phyloP scores from a whole-genome alignment of 2,113 vertebrate genomes.

The Morone saxatilis region DNA sequence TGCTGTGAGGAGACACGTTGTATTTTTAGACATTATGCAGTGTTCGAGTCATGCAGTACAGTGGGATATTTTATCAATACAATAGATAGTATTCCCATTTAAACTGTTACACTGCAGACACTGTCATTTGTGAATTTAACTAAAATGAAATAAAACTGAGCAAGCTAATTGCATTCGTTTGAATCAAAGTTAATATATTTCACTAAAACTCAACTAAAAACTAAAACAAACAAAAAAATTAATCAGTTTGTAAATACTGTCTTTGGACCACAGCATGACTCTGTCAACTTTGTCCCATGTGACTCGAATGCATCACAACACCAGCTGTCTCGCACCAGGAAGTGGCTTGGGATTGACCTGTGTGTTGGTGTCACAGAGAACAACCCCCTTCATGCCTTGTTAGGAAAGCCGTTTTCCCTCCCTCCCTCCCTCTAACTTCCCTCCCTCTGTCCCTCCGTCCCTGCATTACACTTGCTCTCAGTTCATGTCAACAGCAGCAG shows the following conservation, averaged over 20 bases:
- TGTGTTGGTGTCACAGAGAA: slow-evolving; percentile 30
- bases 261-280: not conserved
- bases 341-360: slow-evolving; percentile 27
- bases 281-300: not conserved
- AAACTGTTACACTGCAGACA: not conserved
- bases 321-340: slow-evolving; percentile 47
- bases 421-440: slow-evolving; percentile 3
- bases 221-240: no score
- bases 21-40: not conserved
- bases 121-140: not conserved
- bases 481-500: slow-evolving; percentile 46
- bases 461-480: slow-evolving; percentile 1
- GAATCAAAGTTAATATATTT: no score
- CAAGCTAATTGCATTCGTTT: not conserved
- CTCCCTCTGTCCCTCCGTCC: slow-evolving; percentile 10
- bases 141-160: not conserved
- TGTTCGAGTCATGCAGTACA: not conserved
- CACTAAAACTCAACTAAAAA: not conserved
- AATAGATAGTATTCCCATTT: not conserved
- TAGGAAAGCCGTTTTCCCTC: slow-evolving; percentile 38
- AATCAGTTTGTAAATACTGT: not conserved
- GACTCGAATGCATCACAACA: slow-evolving; percentile 36
- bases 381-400: slow-evolving; percentile 44
- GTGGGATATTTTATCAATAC: not conserved
- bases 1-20: not conserved